Evolutionary conservation across 2,888 invertebrate genomes (phyloP), one percentile per base, ranked within the genome.

Genomic region (Corythucha ciliata): DNA sequence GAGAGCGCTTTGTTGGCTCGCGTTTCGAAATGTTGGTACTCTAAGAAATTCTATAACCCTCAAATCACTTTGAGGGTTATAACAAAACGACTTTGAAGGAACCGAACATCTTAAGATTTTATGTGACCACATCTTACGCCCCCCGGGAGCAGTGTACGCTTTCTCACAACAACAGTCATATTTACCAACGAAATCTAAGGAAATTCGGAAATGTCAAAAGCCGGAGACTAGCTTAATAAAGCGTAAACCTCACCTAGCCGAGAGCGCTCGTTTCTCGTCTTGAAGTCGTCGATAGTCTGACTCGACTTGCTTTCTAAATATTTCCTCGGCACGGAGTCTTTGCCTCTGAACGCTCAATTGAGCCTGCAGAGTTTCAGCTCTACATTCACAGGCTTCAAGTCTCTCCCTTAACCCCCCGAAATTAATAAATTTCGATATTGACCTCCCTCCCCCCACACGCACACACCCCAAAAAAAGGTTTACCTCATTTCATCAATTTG

Each of bases 401-500:
- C 64, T 55, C 34, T 61, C 63, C 52, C 64, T 65, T 42, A 54
- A 27, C 18, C n/a, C n/a, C n/a, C n/a, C n/a, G n/a, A n/a, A n/a
- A n/a, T n/a, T n/a, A n/a, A n/a, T n/a, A n/a, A n/a, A n/a, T n/a
- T n/a, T n/a, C n/a, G n/a, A n/a, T n/a, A n/a, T n/a, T n/a, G n/a
- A n/a, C n/a, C n/a, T n/a, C n/a, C n/a, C n/a, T n/a, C n/a, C n/a
- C n/a, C n/a, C n/a, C n/a, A n/a, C n/a, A n/a, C n/a, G n/a, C n/a
- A n/a, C n/a, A n/a, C 42, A n/a, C n/a, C n/a, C n/a, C n/a, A n/a
- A n/a, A n/a, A n/a, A n/a, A n/a, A n/a, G n/a, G n/a, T n/a, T 54
- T 58, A 63, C 65, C 64, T 63, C 26, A 64, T 55, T 55, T 65
- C 63, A 40, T 65, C 64, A 12, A 66, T 60, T 54, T 64, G 65